Conservation (phyloP, 2,113 vertebrate genomes). For the Falcunculus frontatus region DNA sequence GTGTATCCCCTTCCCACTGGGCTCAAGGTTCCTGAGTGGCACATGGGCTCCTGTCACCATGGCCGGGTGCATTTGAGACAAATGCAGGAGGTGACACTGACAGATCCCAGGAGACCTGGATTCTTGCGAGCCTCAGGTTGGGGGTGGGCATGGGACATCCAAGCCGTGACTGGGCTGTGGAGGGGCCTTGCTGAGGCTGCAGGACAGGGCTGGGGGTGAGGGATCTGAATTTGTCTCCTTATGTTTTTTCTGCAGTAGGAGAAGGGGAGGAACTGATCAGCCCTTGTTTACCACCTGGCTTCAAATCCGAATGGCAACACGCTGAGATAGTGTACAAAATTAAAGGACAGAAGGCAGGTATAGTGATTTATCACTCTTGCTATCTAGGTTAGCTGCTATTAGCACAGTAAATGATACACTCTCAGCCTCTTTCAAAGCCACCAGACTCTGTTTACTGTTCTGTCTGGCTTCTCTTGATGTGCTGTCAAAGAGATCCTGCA, state of each 20-base stretch:
- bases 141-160: neutral
- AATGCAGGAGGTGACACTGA: neutral
- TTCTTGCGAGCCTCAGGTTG: neutral
- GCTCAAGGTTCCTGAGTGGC: neutral
- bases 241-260: conserved; percentile 64
- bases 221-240: neutral
- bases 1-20: neutral
- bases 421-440: neutral
- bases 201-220: neutral
- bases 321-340: conserved; percentile 83
- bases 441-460: neutral
- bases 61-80: neutral
- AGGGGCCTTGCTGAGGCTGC: neutral
- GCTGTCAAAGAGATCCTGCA: neutral
- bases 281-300: conserved; percentile 84
- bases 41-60: neutral
- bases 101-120: neutral
- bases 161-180: neutral
- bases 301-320: conserved; percentile 83
- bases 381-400: neutral
- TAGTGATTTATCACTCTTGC: neutral
- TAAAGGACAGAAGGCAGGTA: conserved; percentile 88
- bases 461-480: neutral
- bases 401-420: neutral
- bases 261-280: conserved; percentile 81